These are phyloP conservation scores for Plecturocebus donacophilus DNA, from an alignment of 2,113 vertebrate species.

Conservation along the genomic window DNA sequence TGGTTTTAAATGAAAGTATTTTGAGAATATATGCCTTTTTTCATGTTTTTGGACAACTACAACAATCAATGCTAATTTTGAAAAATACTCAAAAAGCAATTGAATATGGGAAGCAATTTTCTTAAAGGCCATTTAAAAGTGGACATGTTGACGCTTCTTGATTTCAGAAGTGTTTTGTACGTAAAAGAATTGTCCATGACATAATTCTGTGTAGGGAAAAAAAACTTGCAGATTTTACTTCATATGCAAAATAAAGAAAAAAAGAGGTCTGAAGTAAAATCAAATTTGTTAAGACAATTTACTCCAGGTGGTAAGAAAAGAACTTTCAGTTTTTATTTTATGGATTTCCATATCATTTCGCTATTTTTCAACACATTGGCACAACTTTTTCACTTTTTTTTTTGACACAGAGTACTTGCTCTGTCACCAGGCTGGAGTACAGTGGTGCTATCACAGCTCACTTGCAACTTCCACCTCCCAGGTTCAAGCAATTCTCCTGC, in stretches of 20 bases:
- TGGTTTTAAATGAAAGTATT: conserved; percentile 52
- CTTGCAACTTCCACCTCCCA: too few relatives aligned
- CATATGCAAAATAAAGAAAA: background rate
- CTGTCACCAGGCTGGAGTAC: too few relatives aligned
- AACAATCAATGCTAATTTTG: conserved; percentile 53
- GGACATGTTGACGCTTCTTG: conserved; percentile 5
- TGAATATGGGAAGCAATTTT: background rate
- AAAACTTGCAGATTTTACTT: conserved; percentile 33
- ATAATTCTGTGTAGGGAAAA: background rate
- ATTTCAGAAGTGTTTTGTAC: conserved; percentile 46
- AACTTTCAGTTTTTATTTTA: conserved; percentile 57
- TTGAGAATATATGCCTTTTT: conserved; percentile 34
- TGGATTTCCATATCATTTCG: conserved; percentile 19
- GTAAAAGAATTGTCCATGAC: background rate
- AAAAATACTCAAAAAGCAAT: conserved; percentile 44
- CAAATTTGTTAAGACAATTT: conserved; percentile 33
- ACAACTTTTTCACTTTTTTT: background rate
- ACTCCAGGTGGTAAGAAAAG: conserved; percentile 29
- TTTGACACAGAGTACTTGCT: too few relatives aligned
- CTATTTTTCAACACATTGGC: background rate
- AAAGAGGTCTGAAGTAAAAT: conserved; percentile 21
- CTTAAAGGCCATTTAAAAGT: background rate
- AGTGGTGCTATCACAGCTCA: too few relatives aligned
- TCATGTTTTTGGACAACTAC: conserved; percentile 1
- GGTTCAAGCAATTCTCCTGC: too few relatives aligned